phyloP scores from a whole-genome alignment of 2,888 invertebrate genomes.

The Eilema griseolum region DNA sequence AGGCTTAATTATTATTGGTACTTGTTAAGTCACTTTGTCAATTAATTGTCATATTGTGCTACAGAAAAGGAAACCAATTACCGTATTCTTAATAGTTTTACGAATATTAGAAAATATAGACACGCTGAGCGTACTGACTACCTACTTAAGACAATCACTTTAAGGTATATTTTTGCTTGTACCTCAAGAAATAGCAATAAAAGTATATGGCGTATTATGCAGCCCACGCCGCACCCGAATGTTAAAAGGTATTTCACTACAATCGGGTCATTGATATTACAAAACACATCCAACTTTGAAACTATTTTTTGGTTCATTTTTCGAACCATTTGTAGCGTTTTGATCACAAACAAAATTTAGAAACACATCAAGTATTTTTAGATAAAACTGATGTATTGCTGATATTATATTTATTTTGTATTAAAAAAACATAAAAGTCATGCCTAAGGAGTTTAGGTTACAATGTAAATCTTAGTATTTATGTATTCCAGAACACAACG shows the following conservation, averaged over 20 bases:
- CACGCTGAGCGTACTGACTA: neutral
- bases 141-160: neutral
- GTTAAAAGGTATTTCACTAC: neutral
- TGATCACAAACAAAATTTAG: neutral
- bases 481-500: no score
- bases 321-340: neutral
- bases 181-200: neutral
- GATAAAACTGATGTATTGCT: no score
- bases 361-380: no score
- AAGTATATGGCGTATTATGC: neutral
- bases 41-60: neutral
- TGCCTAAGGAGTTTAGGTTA: no score
- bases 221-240: conserved; percentile 3
- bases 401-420: no score
- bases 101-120: neutral
- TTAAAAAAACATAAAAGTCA: no score
- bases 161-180: neutral
- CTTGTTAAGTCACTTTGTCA: neutral
- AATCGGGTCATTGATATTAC: neutral
- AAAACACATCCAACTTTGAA: neutral
- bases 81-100: neutral
- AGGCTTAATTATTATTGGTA: no score
- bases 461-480: no score
- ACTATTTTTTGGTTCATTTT: neutral
- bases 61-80: neutral